phyloP scores from a whole-genome alignment of 2,113 vertebrate species.

The Jacana jacana region DNA sequence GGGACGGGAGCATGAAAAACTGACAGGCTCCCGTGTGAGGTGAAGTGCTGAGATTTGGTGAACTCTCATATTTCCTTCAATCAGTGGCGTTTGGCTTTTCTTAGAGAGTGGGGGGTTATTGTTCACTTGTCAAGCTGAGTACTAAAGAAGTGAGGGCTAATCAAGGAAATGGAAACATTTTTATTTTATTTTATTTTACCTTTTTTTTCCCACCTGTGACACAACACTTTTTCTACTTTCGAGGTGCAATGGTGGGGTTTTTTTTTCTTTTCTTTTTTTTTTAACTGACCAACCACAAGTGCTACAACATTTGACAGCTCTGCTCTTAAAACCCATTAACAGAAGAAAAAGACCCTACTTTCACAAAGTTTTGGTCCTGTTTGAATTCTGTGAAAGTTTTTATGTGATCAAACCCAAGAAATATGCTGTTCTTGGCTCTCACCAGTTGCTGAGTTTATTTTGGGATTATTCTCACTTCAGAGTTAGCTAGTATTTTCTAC shows the following conservation, averaged over 20 bases:
- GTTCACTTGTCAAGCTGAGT: background rate
- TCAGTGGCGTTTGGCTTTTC: background rate
- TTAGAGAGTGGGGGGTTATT: too few relatives aligned
- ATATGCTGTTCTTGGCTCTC: background rate
- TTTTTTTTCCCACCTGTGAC: background rate
- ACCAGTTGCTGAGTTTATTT: background rate
- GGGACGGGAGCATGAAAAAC: background rate
- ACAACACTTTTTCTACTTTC: background rate
- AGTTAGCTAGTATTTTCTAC: background rate
- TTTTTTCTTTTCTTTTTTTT: background rate
- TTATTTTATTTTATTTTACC: too few relatives aligned
- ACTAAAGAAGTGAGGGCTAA: background rate
- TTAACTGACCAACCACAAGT: background rate
- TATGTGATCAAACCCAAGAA: background rate
- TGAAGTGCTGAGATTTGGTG: background rate
- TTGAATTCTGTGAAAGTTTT: background rate
- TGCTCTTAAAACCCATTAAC: background rate
- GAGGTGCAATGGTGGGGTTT: background rate
- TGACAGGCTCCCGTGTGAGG: background rate
- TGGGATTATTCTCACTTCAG: background rate
- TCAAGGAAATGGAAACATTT: background rate
- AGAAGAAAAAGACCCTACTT: background rate
- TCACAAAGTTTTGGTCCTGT: background rate
- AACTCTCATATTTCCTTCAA: background rate
- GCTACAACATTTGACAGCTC: background rate